Percentiles rank a stretch among this genome's conserved stretches.
Evolutionary conservation across 2,113 vertebrate genomes (phyloP).

Genomic region (Falco punctatus): DNA sequence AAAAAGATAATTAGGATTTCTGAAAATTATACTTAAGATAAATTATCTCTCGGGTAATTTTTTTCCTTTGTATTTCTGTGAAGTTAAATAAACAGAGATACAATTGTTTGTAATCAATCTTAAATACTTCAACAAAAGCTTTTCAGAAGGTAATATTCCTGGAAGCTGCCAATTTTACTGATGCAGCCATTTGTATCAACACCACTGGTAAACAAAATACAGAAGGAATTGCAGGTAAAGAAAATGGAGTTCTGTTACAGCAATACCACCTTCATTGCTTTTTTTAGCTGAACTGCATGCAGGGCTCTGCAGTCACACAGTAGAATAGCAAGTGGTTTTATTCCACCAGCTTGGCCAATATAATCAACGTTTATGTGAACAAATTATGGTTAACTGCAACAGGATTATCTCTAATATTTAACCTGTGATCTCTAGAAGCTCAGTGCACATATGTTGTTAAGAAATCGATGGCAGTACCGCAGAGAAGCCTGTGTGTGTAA

Average conservation of each 20-base stretch:
- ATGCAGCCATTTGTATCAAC: neutral
- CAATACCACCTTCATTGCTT: neutral
- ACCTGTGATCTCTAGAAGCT: slow-evolving; percentile 16
- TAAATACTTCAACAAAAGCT: neutral
- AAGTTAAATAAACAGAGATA: neutral
- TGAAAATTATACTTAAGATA: neutral
- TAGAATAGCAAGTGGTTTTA: neutral
- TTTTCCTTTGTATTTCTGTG: neutral
- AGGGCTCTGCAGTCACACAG: fast-evolving
- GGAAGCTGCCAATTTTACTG: neutral
- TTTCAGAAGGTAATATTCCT: neutral
- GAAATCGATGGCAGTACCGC: neutral
- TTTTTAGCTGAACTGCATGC: neutral
- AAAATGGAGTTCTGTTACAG: neutral
- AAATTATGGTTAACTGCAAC: slow-evolving; percentile 20
- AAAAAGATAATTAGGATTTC: neutral
- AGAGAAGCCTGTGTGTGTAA: fast-evolving
- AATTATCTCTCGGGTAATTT: neutral
- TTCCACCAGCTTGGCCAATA: neutral
- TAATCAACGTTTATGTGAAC: slow-evolving; percentile 16
- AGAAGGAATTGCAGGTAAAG: neutral
- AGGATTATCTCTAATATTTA: slow-evolving; percentile 11
- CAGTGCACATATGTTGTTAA: neutral
- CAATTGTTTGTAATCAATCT: neutral
- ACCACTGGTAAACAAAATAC: neutral